Evolutionary conservation across 2,113 vertebrate species (phyloP), one percentile per base, ranked within the genome.

Genomic region (Odobenus rosmarus): DNA sequence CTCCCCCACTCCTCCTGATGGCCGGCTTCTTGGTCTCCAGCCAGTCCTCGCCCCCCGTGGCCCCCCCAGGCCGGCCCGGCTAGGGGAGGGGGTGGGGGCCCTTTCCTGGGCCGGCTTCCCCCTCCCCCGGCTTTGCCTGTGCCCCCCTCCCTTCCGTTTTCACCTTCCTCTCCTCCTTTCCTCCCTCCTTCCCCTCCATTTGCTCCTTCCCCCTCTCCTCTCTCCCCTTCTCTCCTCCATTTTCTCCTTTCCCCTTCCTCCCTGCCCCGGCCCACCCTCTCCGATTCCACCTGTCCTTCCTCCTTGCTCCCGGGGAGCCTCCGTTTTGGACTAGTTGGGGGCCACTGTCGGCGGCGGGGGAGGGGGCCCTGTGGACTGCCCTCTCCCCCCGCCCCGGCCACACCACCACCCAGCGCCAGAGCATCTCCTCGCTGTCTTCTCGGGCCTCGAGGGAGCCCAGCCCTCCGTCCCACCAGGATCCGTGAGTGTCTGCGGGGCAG

Each of bases 381-480:
- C 97, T 96, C 98, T 96, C 96, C 95, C 98, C 97, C 97, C 55
- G 72, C 97, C 96, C 97, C 83, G 96, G 95, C 96, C 95, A 80
- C 90, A 92, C 95, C 85, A 49, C 92, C 97, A 93, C 96, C 95
- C 97, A 91, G 95, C 80, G 31, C 96, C 92, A 49, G 87, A 95
- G 92, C 95, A 13, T 49, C 96, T 96, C 83, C 62, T 55, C 8
- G 36, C 12, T 55, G 91, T 90, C 77, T 61, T 88, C 79, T 95
- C 90, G 94, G 97, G 97, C 97, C 83, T 98, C 95, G 93, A 97
- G 98, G 98, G 98, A 98, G 96, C 97, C 97, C 96, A 93, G 94
- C 96, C 95, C 96, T 97, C 86, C 95, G 61, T 98, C 98, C 98
- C 97, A 97, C 96, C 98, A 98, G 98, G 98, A 98, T 98, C 98